Conservation (phyloP, 2,797 vertebrate genomes). For the Mastacembelus armatus region DNA sequence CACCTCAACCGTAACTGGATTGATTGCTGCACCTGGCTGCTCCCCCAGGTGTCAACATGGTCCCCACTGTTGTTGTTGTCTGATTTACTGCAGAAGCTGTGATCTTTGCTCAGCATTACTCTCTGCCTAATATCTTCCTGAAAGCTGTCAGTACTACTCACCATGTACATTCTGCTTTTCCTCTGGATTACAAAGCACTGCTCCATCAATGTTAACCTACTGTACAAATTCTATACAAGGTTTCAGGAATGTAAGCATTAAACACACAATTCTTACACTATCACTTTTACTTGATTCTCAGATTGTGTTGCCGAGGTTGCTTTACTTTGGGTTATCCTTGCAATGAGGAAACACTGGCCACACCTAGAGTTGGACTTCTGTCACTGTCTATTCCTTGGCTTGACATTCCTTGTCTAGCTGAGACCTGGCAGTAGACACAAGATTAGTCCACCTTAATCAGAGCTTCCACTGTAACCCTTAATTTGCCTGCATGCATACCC, state of each 20-base stretch:
- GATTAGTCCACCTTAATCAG: slow-evolving; percentile 55
- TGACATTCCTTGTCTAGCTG: slow-evolving; percentile 28
- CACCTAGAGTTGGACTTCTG: slow-evolving; percentile 30
- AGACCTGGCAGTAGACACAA: slow-evolving; percentile 45
- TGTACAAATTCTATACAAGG: not conserved
- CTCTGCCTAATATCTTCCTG: slow-evolving; percentile 40
- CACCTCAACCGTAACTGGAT: slow-evolving; percentile 52
- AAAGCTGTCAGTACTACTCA: slow-evolving; percentile 43
- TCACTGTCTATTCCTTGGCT: slow-evolving; percentile 40
- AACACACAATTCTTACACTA: not conserved
- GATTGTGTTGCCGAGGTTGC: slow-evolving; percentile 8
- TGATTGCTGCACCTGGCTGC: slow-evolving; percentile 54
- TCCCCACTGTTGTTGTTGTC: slow-evolving; percentile 48
- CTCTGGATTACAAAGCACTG: slow-evolving; percentile 2
- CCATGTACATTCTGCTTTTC: slow-evolving; percentile 7
- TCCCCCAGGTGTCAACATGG: slow-evolving; percentile 57
- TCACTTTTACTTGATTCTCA: not conserved
- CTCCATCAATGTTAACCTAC: slow-evolving; percentile 5
- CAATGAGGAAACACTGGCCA: slow-evolving; percentile 31
- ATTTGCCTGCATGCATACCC: slow-evolving; percentile 4
- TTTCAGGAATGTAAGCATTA: slow-evolving; percentile 6
- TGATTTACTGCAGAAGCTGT: slow-evolving; percentile 67
- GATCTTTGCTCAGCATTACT: slow-evolving; percentile 61
- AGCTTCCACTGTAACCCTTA: slow-evolving; percentile 25
- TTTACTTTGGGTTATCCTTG: slow-evolving; percentile 26